Conservation (phyloP, 1,140 invertebrate genomes). For the Megathymus violae region DNA sequence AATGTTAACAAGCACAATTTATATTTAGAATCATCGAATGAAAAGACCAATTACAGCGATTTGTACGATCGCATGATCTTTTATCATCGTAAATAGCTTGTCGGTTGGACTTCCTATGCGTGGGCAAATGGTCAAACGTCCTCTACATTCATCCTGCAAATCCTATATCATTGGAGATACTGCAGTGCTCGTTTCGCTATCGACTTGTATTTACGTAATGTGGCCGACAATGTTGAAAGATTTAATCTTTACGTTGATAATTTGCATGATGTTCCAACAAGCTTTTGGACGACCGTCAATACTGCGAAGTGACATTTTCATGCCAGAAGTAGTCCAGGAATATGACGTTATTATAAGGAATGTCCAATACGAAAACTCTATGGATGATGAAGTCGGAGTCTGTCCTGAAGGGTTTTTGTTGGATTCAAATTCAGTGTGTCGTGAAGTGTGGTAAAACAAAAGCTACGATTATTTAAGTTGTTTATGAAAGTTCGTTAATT, state of each 20-base stretch:
- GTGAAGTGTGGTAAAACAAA: slow-evolving; percentile 66
- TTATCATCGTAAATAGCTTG: slow-evolving; percentile 13
- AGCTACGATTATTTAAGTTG: neutral
- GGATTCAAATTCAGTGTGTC: slow-evolving; percentile 55
- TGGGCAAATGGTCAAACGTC: slow-evolving; percentile 10
- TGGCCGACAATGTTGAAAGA: slow-evolving; percentile 9
- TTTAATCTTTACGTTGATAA: neutral
- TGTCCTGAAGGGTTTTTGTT: slow-evolving; percentile 57
- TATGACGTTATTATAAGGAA: slow-evolving; percentile 50
- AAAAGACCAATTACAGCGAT: no score
- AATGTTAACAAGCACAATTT: neutral
- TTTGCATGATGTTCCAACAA: neutral
- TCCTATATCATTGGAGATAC: neutral
- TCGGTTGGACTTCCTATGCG: slow-evolving; percentile 16
- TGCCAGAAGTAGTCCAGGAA: slow-evolving; percentile 42
- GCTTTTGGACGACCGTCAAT: slow-evolving; percentile 25
- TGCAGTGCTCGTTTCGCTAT: slow-evolving; percentile 6
- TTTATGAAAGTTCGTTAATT: no score
- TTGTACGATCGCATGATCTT: neutral
- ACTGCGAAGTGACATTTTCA: slow-evolving; percentile 35
- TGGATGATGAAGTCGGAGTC: slow-evolving; percentile 30
- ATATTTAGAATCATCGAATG: no score
- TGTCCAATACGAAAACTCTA: slow-evolving; percentile 55
- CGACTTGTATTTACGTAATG: neutral
- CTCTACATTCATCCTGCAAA: slow-evolving; percentile 19